A percentile compares a stretch with the other conserved stretches of the same genome.
phyloP scores from a whole-genome alignment of 2,888 invertebrate species.

The Caenorhabditis auriculariae region DNA sequence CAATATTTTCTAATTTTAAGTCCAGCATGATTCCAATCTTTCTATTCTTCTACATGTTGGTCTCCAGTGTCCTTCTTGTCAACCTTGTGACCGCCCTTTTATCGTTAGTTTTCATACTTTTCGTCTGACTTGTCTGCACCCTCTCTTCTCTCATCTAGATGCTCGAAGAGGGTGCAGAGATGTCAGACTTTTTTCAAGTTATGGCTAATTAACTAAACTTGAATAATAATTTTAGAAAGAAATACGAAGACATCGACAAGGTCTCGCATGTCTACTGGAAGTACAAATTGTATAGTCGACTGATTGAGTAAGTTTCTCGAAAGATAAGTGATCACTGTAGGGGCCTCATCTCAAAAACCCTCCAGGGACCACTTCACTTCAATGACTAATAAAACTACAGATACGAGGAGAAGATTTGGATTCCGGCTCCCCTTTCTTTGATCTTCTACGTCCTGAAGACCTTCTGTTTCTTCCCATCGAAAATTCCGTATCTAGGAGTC shows the following conservation, averaged over 20 bases:
- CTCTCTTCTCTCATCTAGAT: no score
- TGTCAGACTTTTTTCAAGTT: no score
- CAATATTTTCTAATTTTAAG: constrained; percentile 10
- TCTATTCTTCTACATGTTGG: constrained; percentile 40
- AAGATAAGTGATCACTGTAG: no score
- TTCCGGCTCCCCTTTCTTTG: constrained; percentile 33
- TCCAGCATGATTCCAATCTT: constrained; percentile 35
- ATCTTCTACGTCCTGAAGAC: constrained; percentile 27
- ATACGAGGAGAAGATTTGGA: constrained; percentile 31
- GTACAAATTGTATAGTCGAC: constrained; percentile 32
- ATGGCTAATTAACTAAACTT: no score
- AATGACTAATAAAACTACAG: constrained; percentile 4
- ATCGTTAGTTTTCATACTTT: constrained; percentile 20
- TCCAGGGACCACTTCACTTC: no score
- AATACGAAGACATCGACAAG: constrained; percentile 39
- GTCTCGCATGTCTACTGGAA: constrained; percentile 42
- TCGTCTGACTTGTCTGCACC: neutral
- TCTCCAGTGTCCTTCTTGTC: constrained; percentile 40
- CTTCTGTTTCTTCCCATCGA: constrained; percentile 8
- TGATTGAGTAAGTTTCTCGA: constrained; percentile 27
- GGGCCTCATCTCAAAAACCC: no score
- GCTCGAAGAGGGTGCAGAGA: no score
- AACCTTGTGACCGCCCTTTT: constrained; percentile 43
- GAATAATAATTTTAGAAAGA: constrained; percentile 32
- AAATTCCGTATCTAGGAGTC: constrained; percentile 14